Base-by-base conservation (phyloP, 2,888 invertebrate genomes). In the Drosophila helvetica region DNA sequence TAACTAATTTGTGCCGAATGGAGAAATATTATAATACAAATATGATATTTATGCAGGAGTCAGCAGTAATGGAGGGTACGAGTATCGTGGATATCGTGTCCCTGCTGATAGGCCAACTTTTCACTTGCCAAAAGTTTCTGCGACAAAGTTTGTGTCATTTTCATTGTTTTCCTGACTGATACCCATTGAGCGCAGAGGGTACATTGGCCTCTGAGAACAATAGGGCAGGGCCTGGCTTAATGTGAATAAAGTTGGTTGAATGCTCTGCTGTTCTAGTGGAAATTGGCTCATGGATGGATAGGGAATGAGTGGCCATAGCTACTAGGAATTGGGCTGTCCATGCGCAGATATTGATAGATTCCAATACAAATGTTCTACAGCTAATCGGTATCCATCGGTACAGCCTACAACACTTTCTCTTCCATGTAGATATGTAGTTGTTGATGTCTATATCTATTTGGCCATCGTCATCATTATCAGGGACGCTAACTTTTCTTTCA, bases 11-110 rank as follows among this genome's bases (percentile, higher is more conserved):
- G 51, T 18, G 61, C 69, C 54, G 45, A 38, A 51, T 19, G 47
- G 27, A 47, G 12, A 52, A 54, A 77, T 83, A 89, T 89, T 89
- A 89, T 74, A 87, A 89, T 89, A 80, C 78, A 88, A 88, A 88
- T 89, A 87, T 81, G 86, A 81, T 66, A 78, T 81, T 86, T 86
- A 89, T 89, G 81, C 83, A 75, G 76, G 80, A 59, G 61, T 56
- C 73, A 74, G 73, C 70, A 53, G 47, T 55, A 63, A 72, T 73
- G 43, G 48, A 46, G 17, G 19, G 25, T 12, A 33, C 33, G 18
- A 12, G 18, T 45, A 45, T 45, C 42, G 48, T 42, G 9, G 25
- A 55, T 51, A 69, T 60, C 72, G 48, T 55, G 48, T 42, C 25
- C 42, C 52, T 53, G 63, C 74, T 66, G 77, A 87, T 82, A 79